Percentiles rank a stretch among this genome's conserved stretches.
Evolutionary conservation across 1,140 invertebrate genomes (phyloP).

Genomic region (Hypsibius dujardini): DNA sequence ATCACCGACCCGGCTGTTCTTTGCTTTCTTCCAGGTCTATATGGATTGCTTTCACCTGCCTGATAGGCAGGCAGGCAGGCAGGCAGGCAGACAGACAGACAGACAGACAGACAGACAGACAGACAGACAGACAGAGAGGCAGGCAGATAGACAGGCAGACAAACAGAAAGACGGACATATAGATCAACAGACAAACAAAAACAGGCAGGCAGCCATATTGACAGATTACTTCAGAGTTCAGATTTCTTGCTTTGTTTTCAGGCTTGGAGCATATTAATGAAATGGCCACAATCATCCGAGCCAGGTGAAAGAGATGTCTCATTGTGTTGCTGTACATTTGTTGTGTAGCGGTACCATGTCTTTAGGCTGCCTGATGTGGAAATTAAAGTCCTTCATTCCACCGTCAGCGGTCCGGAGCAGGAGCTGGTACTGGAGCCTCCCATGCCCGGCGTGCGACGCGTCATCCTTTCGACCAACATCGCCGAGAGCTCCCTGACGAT

Average conservation of each 20-base stretch:
- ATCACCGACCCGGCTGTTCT: neutral
- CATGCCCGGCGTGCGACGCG: slow-evolving; percentile 31
- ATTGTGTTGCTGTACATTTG: too few species aligned
- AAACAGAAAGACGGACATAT: too few species aligned
- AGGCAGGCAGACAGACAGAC: too few species aligned
- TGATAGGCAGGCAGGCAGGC: neutral
- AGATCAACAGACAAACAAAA: too few species aligned
- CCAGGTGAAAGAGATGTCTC: neutral
- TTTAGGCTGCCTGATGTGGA: neutral
- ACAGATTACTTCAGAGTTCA: neutral
- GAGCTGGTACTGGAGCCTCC: neutral
- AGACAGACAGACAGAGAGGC: too few species aligned
- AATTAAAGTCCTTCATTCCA: slow-evolving; percentile 6
- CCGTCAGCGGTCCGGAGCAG: neutral
- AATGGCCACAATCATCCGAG: neutral
- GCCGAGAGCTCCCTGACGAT: slow-evolving; percentile 51
- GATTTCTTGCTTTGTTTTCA: neutral
- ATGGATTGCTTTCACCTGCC: neutral
- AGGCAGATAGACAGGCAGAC: too few species aligned
- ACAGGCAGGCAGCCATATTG: neutral
- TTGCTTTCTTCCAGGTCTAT: neutral
- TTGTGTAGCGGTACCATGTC: too few species aligned
- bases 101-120: too few species aligned
- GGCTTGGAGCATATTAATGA: slow-evolving; percentile 1
- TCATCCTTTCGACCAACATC: slow-evolving; percentile 39